A percentile compares a stretch with the other conserved stretches of the same genome.
Evolutionary conservation across 2,113 vertebrate genomes (phyloP).

Genomic region (Malurus cyaneus): DNA sequence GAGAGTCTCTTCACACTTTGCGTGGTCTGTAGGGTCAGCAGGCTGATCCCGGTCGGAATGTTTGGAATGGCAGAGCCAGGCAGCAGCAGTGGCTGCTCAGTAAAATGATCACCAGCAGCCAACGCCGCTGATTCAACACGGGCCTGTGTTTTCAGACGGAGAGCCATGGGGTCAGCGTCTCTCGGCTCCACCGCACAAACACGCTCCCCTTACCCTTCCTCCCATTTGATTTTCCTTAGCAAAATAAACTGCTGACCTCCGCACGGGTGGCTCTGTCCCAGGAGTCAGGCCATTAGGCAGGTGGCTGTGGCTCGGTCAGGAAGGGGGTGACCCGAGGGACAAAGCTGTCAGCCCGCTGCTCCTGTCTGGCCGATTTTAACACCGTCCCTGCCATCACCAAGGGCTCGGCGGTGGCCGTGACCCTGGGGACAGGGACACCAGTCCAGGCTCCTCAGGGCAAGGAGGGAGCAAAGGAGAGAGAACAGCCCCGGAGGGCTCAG

Average conservation of each 20-base stretch:
- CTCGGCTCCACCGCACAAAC: neutral
- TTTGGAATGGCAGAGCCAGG: neutral
- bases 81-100: neutral
- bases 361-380: neutral
- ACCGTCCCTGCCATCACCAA: neutral
- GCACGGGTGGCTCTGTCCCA: neutral
- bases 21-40: too few species aligned
- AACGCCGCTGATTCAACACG: neutral
- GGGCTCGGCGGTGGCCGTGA: neutral
- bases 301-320: neutral
- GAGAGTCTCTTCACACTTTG: neutral
- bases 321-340: neutral
- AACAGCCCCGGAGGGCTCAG: neutral
- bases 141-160: neutral
- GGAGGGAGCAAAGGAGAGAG: neutral
- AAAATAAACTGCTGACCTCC: neutral
- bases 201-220: neutral
- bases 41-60: too few species aligned
- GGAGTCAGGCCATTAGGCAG: neutral
- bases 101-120: neutral
- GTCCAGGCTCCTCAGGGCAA: neutral
- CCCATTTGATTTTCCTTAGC: neutral
- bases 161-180: neutral
- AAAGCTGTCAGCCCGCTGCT: neutral
- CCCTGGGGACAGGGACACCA: neutral